These are phyloP conservation scores for Elegia similella DNA, from an alignment of 2,888 invertebrate genomes.

Conservation along the genomic window DNA sequence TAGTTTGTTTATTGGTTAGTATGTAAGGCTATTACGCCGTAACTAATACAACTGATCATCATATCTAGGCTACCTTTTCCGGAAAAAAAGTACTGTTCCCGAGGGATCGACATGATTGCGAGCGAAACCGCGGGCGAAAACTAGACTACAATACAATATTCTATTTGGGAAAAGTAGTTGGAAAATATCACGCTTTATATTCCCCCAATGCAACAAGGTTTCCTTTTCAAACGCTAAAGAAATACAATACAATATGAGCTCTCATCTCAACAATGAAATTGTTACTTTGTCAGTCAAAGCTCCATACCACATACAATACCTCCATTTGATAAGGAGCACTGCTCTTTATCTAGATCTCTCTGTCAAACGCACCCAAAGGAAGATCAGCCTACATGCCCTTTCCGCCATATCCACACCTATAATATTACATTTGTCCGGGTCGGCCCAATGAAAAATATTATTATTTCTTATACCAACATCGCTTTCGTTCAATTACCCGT, in stretches of 20 bases:
- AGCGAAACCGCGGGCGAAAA: too few relatives aligned
- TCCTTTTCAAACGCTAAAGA: not conserved
- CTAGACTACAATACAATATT: too few relatives aligned
- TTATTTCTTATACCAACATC: not conserved
- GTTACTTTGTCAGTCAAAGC: not conserved
- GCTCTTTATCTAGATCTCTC: constrained; percentile 11
- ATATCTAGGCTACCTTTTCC: too few relatives aligned
- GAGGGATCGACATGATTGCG: too few relatives aligned
- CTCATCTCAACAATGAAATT: not conserved
- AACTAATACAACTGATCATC: too few relatives aligned
- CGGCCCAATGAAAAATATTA: not conserved
- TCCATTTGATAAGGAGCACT: constrained; percentile 4
- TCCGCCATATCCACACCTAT: not conserved
- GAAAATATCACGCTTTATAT: too few relatives aligned
- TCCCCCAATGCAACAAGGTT: not conserved
- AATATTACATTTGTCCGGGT: not conserved
- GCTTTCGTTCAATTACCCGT: not conserved
- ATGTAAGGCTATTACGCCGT: too few relatives aligned
- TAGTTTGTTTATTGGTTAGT: too few relatives aligned
- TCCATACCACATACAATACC: not conserved
- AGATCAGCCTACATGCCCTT: not conserved
- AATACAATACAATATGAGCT: not conserved
- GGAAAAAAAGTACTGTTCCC: too few relatives aligned
- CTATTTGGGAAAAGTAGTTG: too few relatives aligned
- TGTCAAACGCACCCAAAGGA: not conserved